Base-by-base conservation (phyloP, 2,113 vertebrate species). In the Calidris pugnax region DNA sequence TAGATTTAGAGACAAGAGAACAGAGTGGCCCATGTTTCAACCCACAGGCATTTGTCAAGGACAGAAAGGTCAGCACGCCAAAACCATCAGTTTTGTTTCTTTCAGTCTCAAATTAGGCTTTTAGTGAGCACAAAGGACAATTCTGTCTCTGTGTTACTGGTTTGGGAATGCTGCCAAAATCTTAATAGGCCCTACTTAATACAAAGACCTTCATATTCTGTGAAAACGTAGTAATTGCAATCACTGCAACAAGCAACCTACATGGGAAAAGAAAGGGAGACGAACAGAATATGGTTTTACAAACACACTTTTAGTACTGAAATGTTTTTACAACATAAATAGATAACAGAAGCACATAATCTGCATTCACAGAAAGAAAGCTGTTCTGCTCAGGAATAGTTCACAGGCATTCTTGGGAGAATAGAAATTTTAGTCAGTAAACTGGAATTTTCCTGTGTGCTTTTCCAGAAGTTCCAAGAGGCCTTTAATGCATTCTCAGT, bases 141-240 rank as follows among this genome's bases (percentile, higher is more conserved):
- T 90, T 93, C 66, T 87, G 91, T 89, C 76, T 86, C 90, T 96
- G 66, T 91, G 78, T 56, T 94, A 76, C 72, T 59, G 32, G 35
- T 89, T 94, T 87, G 84, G 94, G 93, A 97, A 96, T 51, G 85
- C 47, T 93, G 95, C 92, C 96, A 97, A 95, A 96, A 95, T 80
- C 83, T 90, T 95, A 93, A 92, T 72, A 92, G 81, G 60, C 60
- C 64, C 71, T 89, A 80, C 80, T 93, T 92, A 90, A 87, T 75
- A 95, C 66, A 95, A 87, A 95, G 76, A 59, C 87, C 50, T 86
- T 77, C 87, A 91, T 60, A 95, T 43, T 95, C 94, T 75, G 43
- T 89, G 69, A 71, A 94, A 93, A 85, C 0, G 0, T 45, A 79
- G 71, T 91, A 93, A 95, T 69, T 93, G 78, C 73, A 71, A 73